Base-by-base conservation (phyloP, 2,888 invertebrate genomes). In the Heteromurus nitidus region DNA sequence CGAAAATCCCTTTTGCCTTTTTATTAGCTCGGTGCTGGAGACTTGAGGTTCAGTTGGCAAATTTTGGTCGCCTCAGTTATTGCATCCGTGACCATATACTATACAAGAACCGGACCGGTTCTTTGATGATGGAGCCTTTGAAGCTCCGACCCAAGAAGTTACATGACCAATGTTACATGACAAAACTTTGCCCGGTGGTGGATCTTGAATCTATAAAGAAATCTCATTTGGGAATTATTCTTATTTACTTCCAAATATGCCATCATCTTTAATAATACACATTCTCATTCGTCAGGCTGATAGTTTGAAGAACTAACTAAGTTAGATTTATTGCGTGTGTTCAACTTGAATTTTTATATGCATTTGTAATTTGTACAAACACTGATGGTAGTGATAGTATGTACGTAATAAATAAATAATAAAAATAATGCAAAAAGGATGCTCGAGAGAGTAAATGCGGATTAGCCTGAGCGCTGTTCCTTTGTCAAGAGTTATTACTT, bases 1-100 rank as follows among this genome's bases (percentile, higher is more conserved):
- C 97, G 0, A 95, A 95, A 89, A 95, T 98, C 30, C 93, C 22
- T 58, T 58, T 50, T 55, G 55, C 26, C 55, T 44, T 55, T 55
- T n/a, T n/a, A 77, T 20, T 55, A 83, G 83, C 62, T 80, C 16
- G 83, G 83, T 73, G 83, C 83, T n/a, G 76, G 80, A 62, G 65
- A 67, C 62, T 44, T 83, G 72, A 60, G 62, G 70, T 75, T 73
- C 68, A 80, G 80, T 62, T 83, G 83, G 83, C 1, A 53, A 44
- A 47, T 73, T 44, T 30, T 80, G 36, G 62, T 69, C 20, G 42
- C 72, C 16, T 80, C 83, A 7, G 44, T 80, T 62, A 53, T 67
- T 30, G 55, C 68, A 36, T 60, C 65, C 44, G 47, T 80, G 58
- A n/a, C 53, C 42, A 53, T 70, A 36, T 79, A 79, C 64, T 79